Evolutionary conservation across 2,113 vertebrate species (phyloP).

Genomic region (Phrynocephalus versicolor): DNA sequence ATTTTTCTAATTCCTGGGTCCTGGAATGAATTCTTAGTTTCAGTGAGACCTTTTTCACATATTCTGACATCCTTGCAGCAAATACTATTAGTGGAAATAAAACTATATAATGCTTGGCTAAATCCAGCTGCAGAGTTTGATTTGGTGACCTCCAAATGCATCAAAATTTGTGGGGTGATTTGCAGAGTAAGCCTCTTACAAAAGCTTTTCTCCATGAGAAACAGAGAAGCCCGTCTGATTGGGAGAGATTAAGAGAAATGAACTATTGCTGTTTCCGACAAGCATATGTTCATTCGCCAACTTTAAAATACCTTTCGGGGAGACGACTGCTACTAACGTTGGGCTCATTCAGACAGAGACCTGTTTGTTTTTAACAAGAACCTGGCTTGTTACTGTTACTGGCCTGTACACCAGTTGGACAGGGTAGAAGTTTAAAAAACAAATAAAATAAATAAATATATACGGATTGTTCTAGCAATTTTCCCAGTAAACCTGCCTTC

Average conservation of each 20-base stretch:
- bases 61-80: conserved; percentile 5
- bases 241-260: neutral
- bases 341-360: neutral
- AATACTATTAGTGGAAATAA: conserved; percentile 32
- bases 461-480: too few relatives aligned
- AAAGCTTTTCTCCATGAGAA: neutral
- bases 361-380: neutral
- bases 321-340: neutral
- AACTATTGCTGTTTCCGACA: neutral
- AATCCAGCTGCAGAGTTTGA: conserved; percentile 19
- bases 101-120: conserved; percentile 14
- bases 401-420: too few relatives aligned
- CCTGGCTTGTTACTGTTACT: neutral
- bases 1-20: neutral
- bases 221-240: neutral
- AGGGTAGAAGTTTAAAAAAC: too few relatives aligned
- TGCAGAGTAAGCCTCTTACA: conserved; percentile 1
- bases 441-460: too few relatives aligned
- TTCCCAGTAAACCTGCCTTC: too few relatives aligned
- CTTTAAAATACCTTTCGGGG: neutral
- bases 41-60: conserved; percentile 14
- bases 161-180: conserved; percentile 1
- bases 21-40: conserved; percentile 1
- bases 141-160: neutral
- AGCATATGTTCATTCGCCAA: neutral